A percentile compares a stretch with the other conserved stretches of the same genome.
phyloP scores from a whole-genome alignment of 2,113 vertebrate species.

The Hydropotes inermis region DNA sequence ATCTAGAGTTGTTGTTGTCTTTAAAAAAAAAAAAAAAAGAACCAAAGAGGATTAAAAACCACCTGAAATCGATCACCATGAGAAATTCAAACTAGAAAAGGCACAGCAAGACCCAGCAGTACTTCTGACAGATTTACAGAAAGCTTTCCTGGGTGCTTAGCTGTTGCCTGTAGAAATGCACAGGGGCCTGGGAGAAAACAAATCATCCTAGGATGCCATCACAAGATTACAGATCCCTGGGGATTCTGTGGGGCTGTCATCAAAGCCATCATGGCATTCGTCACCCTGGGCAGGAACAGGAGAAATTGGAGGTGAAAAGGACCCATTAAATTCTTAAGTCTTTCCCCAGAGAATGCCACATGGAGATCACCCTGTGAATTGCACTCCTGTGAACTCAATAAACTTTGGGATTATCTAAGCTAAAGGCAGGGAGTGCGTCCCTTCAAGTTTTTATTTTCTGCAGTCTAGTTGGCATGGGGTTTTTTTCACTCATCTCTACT shows the following conservation, averaged over 20 bases:
- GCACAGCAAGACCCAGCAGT: not conserved
- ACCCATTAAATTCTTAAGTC: not conserved
- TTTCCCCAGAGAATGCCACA: not conserved
- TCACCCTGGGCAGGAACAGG: conserved; percentile 8
- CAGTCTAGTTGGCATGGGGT: not conserved
- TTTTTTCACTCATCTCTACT: not conserved
- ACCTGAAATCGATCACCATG: conserved; percentile 51
- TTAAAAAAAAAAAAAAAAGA: too few relatives aligned
- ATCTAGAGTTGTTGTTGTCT: conserved; percentile 1
- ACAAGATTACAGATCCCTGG: conserved; percentile 36
- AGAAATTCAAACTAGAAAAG: not conserved
- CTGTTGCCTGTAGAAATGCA: not conserved
- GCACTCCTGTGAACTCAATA: not conserved
- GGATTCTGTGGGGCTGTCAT: not conserved
- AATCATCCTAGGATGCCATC: not conserved
- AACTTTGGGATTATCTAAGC: not conserved
- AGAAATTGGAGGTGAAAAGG: conserved; percentile 14
- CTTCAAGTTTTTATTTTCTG: not conserved
- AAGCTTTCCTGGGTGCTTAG: not conserved
- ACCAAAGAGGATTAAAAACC: conserved; percentile 5
- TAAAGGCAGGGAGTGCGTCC: not conserved
- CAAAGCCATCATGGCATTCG: not conserved
- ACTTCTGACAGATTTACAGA: conserved; percentile 40
- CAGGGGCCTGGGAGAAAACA: conserved; percentile 12
- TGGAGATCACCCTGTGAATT: not conserved